Conservation (phyloP, 2,797 vertebrate genomes). For the Propithecus perrieri region DNA sequence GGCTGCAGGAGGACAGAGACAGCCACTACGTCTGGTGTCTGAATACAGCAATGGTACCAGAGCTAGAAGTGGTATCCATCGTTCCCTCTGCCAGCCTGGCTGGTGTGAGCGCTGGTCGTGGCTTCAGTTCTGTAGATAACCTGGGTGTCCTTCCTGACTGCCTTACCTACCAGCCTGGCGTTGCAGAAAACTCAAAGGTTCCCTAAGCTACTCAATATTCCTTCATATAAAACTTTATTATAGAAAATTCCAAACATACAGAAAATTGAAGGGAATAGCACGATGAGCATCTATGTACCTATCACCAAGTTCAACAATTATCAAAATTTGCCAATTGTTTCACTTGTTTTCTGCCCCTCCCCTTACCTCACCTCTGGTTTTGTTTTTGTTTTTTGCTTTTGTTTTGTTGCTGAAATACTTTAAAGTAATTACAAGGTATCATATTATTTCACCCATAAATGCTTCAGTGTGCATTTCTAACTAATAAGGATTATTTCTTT, state of each 20-base stretch:
- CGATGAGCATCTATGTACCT: background rate
- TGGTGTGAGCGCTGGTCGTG: fast-evolving
- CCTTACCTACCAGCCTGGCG: background rate
- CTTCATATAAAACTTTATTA: background rate
- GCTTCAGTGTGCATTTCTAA: background rate
- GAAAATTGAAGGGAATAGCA: background rate
- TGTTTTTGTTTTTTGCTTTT: background rate
- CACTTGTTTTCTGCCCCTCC: background rate
- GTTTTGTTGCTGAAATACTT: background rate
- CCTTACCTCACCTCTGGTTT: background rate
- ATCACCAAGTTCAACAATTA: background rate
- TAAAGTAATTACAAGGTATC: background rate
- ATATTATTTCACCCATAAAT: background rate
- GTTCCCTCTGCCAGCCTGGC: background rate
- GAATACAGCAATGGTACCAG: background rate
- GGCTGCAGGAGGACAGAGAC: background rate
- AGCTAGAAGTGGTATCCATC: background rate
- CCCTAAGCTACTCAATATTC: background rate
- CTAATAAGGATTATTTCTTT: background rate
- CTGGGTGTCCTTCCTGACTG: background rate
- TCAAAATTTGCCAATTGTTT: background rate
- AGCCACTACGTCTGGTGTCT: background rate
- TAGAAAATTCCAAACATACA: background rate
- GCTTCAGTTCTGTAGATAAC: background rate
- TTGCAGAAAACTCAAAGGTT: background rate